Conservation (phyloP, 2,888 invertebrate genomes). For the Pardosa pseudoannulata region DNA sequence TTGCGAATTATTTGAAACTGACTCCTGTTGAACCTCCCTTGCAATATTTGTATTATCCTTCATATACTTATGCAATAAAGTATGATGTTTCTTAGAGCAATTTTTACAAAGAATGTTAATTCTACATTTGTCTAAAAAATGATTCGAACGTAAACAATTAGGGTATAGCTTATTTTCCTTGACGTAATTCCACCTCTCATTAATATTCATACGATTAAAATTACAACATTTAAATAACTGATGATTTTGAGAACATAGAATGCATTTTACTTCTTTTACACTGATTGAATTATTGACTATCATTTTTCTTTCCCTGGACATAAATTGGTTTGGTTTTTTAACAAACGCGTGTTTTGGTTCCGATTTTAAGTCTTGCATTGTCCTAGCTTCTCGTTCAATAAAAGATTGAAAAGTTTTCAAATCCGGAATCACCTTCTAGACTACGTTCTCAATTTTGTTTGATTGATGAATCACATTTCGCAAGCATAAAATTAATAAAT, state of each 20-base stretch:
- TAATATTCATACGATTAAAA: background rate
- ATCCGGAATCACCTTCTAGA: slow-evolving; percentile 11
- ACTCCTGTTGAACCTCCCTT: background rate
- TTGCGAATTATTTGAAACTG: background rate
- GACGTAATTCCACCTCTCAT: slow-evolving; percentile 3
- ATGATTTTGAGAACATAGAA: background rate
- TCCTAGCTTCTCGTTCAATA: background rate
- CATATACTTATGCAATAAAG: background rate
- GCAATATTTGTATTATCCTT: too few species aligned
- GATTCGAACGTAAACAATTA: slow-evolving; percentile 1
- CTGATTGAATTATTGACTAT: slow-evolving; percentile 4
- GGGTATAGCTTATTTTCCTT: background rate
- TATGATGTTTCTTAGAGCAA: background rate
- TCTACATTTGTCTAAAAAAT: background rate
- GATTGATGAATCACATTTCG: background rate
- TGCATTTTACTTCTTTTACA: background rate
- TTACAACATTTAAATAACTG: background rate
- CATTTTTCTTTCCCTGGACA: background rate
- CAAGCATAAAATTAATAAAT: background rate
- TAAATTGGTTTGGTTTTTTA: background rate
- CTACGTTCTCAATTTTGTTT: slow-evolving; percentile 9
- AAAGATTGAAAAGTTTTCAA: background rate
- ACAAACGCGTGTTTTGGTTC: background rate
- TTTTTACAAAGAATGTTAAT: background rate
- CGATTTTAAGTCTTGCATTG: background rate